A percentile compares a stretch with the other conserved stretches of the same genome.
Conservation (phyloP, 2,888 invertebrate genomes). For the Amphipoea lucens region DNA sequence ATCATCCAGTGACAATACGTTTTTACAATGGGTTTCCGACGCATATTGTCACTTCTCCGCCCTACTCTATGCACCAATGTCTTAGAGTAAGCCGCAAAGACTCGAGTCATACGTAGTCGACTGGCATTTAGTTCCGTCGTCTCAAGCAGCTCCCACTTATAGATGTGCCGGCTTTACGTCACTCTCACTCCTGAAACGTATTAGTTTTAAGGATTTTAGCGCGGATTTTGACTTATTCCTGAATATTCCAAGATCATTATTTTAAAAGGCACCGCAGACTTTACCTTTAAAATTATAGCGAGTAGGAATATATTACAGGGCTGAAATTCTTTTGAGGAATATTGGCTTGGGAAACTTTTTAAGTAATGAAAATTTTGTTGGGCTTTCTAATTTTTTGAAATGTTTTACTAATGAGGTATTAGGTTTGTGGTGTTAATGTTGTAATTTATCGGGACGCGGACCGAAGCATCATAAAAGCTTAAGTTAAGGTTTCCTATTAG, state of each 20-base stretch:
- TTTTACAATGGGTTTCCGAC: background rate
- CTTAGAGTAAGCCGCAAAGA: constrained; percentile 64
- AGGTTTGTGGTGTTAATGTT: background rate
- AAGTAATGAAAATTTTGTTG: constrained; percentile 10
- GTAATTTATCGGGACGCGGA: background rate
- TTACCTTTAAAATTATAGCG: constrained; percentile 35
- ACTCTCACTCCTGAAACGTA: constrained; percentile 52
- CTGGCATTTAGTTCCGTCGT: constrained; percentile 59
- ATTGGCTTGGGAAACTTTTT: background rate
- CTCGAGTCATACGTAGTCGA: constrained; percentile 57
- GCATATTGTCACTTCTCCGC: constrained; percentile 30
- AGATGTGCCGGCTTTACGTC: constrained; percentile 58
- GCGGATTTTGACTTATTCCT: constrained; percentile 51
- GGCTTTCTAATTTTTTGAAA: background rate
- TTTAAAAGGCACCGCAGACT: constrained; percentile 48
- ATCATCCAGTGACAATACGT: background rate
- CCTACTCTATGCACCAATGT: constrained; percentile 49
- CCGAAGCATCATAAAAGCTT: background rate
- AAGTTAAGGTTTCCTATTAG: too few species aligned
- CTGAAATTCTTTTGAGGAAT: constrained; percentile 2
- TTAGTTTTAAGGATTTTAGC: constrained; percentile 59
- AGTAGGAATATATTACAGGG: constrained; percentile 30
- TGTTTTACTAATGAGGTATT: background rate
- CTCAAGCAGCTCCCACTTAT: constrained; percentile 44
- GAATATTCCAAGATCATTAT: constrained; percentile 60